Base-by-base conservation (phyloP, 2,888 invertebrate species). In the Elmis aenea region DNA sequence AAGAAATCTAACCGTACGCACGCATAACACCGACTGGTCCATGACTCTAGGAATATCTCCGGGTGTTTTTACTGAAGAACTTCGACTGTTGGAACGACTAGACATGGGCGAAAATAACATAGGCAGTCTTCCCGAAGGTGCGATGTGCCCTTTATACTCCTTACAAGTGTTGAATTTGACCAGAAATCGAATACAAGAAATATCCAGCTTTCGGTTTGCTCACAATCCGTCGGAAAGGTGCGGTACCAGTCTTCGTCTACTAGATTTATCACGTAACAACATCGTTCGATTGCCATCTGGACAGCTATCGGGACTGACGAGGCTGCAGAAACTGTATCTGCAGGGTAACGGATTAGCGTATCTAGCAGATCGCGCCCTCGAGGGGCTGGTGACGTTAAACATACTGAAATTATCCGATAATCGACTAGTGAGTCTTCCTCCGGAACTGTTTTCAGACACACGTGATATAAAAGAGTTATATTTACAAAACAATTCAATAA, bases 21-120 rank as follows among this genome's bases (percentile, higher is more conserved):
- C 87, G 30, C 85, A 87, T 68, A 87, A 87, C 67, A 85, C 84
- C 23, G 85, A 86, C 61, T 86, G 86, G 84, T 83, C 85, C 22
- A 83, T 86, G 79, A 79, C 83, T 33, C 72, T 87, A 44, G 83
- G 86, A 61, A 76, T 87, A 44, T 81, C 84, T 22, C 75, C 78
- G 9, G 79, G 82, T 32, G 83, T 84, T 21, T 85, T 86, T 63
- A 78, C 80, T 42, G 78, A 83, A 54, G 85, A 85, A 55, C 75
- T 86, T 10, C 76, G 77, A 46, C 76, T 82, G 48, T 69, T 87
- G 42, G 84, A 85, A 62, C 73, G 81, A 51, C 70, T 87, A 47
- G 86, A 87, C 65, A 69, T 87, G 9, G 83, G 83, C 46, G 80
- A 84, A 66, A 88, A 87, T 64, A 85, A 86, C 64, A 85, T 87